These are phyloP conservation scores for Platyrinchus mystaceus DNA, from an alignment of 2,797 vertebrate genomes.

Conservation along the genomic window DNA sequence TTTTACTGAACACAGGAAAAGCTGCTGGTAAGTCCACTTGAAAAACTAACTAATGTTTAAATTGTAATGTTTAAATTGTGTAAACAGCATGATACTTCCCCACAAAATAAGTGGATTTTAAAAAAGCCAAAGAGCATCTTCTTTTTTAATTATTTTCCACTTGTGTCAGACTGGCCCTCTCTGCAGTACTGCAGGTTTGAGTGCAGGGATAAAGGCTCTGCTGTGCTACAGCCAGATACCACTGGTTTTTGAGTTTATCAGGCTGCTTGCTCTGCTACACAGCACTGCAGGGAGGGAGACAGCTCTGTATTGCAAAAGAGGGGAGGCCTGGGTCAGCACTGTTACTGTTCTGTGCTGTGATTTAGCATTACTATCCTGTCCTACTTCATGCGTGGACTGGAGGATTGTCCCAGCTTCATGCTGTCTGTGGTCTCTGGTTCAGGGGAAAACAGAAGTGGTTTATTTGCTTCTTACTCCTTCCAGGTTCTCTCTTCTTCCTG, in stretches of 20 bases:
- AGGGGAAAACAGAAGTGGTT: background rate
- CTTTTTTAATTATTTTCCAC: background rate
- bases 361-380: accelerated
- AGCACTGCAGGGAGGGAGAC: background rate
- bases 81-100: background rate
- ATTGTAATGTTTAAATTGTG: background rate
- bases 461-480: background rate
- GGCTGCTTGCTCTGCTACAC: background rate
- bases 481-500: background rate
- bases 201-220: background rate
- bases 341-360: background rate
- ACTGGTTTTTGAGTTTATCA: accelerated
- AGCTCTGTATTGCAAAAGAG: background rate
- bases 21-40: background rate
- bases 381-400: too few species aligned
- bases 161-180: background rate
- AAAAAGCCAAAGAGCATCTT: background rate
- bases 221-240: background rate
- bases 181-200: background rate
- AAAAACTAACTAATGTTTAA: background rate
- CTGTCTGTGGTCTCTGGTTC: background rate
- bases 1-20: background rate
- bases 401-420: background rate
- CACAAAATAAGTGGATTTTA: background rate
- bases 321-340: background rate